A percentile compares a stretch with the other conserved stretches of the same genome.
phyloP scores from a whole-genome alignment of 2,797 vertebrate species.

The Crocidura indochinensis region DNA sequence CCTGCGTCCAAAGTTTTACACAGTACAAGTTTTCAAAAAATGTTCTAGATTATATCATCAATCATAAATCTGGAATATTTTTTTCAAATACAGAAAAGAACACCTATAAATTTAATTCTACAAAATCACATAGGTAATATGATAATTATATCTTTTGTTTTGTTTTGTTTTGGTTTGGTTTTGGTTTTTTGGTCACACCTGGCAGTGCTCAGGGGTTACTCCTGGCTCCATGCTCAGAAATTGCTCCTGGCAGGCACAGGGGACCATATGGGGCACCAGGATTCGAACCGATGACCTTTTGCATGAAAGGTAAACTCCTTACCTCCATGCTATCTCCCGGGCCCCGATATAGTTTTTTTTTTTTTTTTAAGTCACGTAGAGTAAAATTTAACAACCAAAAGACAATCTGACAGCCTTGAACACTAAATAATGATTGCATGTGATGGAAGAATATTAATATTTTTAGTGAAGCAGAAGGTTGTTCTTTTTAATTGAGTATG shows the following conservation, averaged over 20 bases:
- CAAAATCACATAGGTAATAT: constrained; percentile 56
- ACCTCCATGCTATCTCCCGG: no score
- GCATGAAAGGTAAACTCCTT: no score
- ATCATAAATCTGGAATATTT: constrained; percentile 67
- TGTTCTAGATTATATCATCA: background rate
- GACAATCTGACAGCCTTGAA: constrained; percentile 9
- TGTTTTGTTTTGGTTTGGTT: no score
- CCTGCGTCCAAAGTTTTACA: constrained; percentile 68
- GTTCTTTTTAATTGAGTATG: constrained; percentile 55
- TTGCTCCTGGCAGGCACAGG: no score
- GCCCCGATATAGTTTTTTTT: no score
- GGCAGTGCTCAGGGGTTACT: no score
- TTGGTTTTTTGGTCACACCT: no score
- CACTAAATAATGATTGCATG: constrained; percentile 13
- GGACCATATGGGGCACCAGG: no score
- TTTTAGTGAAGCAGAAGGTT: constrained; percentile 17
- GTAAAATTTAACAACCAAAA: constrained; percentile 69
- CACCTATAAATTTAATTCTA: constrained; percentile 46
- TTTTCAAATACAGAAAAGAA: constrained; percentile 60
- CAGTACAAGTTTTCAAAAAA: constrained; percentile 46
- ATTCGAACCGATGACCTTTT: no score
- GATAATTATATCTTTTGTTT: constrained; percentile 38
- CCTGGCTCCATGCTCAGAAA: no score
- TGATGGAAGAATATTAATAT: constrained; percentile 38
- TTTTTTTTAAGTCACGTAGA: constrained; percentile 16